Evolutionary conservation across 2,113 vertebrate species (phyloP), one percentile per base, ranked within the genome.

Genomic region (Xenopus borealis): DNA sequence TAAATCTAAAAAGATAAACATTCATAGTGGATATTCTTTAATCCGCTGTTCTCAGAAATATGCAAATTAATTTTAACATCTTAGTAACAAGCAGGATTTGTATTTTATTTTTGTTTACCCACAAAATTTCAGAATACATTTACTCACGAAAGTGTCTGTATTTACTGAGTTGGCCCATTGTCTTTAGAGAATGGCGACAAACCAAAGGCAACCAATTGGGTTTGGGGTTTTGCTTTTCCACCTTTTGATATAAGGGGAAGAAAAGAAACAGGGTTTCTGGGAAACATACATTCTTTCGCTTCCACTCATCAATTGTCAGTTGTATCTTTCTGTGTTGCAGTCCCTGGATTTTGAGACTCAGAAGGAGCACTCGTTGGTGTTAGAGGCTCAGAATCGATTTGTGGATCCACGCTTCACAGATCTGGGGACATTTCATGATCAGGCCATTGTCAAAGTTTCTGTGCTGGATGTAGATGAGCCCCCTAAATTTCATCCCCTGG

Each of bases 381-480:
- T 99, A 78, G 97, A 99, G 81, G 97, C 96, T 0, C 91, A 98
- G 67, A 98, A 99, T 85, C 98, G 97, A 82, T 96, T 98, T 0
- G 92, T 94, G 17, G 97, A 98, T 76, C 95, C 95, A 0, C 95
- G 95, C 40, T 98, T 99, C 0, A 84, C 89, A 66, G 94, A 98
- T 87, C 85, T 98, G 81, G 96, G 95, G 68, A 93, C 97, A 10
- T 99, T 99, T 80, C 89, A 93, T 53, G 97, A 98, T 88, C 95
- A 96, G 87, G 94, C 96, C 62, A 98, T 98, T 0, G 95, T 99
- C 20, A 87, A 92, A 1, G 93, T 99, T 79, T 94, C 93, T 0
- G 96, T 99, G 79, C 90, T 93, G 2, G 96, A 99, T 0, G 83
- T 93, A 2, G 96, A 98, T 0, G 97, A 99, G 85, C 95, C 97